These are phyloP conservation scores for Lasioglossum marginatum DNA, from an alignment of 2,888 invertebrate species.

Conservation along the genomic window DNA sequence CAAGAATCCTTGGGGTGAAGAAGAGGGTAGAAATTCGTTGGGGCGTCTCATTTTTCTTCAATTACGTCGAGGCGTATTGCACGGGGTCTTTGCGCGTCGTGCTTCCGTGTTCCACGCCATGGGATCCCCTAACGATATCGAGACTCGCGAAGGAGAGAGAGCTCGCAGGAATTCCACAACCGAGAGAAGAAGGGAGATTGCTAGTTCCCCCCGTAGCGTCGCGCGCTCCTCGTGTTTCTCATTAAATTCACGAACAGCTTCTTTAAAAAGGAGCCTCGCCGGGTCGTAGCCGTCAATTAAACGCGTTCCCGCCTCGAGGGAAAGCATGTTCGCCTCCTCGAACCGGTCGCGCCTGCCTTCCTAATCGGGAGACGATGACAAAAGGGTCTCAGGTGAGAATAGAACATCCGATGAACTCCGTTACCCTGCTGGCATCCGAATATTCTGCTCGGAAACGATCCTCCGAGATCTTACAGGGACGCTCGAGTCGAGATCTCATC, in stretches of 20 bases:
- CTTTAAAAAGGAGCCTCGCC: constrained; percentile 38
- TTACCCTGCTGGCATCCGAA: neutral
- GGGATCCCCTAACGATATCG: constrained; percentile 33
- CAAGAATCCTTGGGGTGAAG: neutral
- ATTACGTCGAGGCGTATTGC: neutral
- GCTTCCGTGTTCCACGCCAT: constrained; percentile 24
- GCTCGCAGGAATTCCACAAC: neutral
- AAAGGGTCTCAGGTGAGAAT: constrained; percentile 20
- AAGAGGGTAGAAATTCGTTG: neutral
- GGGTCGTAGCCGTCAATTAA: constrained; percentile 56
- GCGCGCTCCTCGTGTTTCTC: constrained; percentile 56
- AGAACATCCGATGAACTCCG: neutral
- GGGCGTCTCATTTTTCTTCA: neutral
- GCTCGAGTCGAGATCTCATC: neutral
- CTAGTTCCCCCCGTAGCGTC: constrained; percentile 16
- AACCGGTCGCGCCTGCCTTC: constrained; percentile 23
- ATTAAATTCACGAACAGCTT: constrained; percentile 64
- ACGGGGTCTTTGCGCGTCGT: neutral
- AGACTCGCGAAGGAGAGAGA: constrained; percentile 16
- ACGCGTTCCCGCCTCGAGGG: constrained; percentile 15
- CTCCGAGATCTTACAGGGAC: neutral
- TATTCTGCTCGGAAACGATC: neutral
- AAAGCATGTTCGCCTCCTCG: neutral
- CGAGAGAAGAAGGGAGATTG: constrained; percentile 22
- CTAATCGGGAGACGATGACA: constrained; percentile 25